phyloP scores from a whole-genome alignment of 2,113 vertebrate species.

The Emydura subglobosa region DNA sequence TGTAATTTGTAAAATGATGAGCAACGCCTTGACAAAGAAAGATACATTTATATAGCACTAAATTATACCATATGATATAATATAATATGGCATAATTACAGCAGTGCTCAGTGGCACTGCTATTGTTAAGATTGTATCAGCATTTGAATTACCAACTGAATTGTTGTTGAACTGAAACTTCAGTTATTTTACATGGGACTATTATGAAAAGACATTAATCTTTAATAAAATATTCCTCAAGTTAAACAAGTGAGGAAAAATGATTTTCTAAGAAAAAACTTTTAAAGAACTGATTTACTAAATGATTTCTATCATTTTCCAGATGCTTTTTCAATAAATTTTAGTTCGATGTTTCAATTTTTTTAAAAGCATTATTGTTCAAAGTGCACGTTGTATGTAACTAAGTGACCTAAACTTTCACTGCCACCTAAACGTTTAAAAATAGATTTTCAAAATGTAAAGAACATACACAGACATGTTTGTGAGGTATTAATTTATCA shows the following conservation, averaged over 20 bases:
- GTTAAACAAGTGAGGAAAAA: background rate
- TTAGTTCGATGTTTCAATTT: background rate
- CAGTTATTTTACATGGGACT: background rate
- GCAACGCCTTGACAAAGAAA: slow-evolving; percentile 65
- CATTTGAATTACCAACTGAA: slow-evolving; percentile 44
- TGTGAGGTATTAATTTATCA: background rate
- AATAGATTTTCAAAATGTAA: background rate
- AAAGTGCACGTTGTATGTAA: background rate
- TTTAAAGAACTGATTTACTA: background rate
- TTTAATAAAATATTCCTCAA: background rate
- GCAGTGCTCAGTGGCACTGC: slow-evolving; percentile 22
- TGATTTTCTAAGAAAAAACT: background rate
- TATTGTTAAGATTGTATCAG: slow-evolving; percentile 38
- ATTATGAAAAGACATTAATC: background rate
- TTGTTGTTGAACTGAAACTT: background rate
- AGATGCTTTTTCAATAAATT: background rate
- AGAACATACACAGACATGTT: background rate
- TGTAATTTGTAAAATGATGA: slow-evolving; percentile 73
- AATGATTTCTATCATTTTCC: background rate
- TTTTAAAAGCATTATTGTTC: background rate
- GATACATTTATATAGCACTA: slow-evolving; percentile 32
- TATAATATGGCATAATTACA: background rate
- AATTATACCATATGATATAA: slow-evolving; percentile 51
- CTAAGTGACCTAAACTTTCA: background rate
- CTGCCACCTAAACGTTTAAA: background rate